Conservation (phyloP, 2,888 invertebrate genomes). For the Heliconius hortense region DNA sequence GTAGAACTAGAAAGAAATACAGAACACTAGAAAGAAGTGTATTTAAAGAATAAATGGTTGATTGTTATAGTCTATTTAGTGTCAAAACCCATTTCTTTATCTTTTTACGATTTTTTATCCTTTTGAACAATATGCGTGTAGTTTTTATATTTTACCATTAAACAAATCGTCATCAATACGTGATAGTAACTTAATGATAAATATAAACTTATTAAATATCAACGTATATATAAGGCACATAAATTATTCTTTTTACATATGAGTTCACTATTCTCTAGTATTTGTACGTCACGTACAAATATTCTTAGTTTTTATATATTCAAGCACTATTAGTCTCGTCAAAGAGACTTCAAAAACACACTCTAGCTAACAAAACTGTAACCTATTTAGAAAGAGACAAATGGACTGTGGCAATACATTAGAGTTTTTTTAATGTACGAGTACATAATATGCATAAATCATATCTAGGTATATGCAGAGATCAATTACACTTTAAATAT, state of each 20-base stretch:
- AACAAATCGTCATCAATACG: no score
- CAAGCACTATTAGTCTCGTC: slow-evolving; percentile 2
- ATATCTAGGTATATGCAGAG: not conserved
- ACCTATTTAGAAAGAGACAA: not conserved
- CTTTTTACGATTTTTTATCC: no score
- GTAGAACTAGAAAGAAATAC: no score
- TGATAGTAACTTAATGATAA: not conserved
- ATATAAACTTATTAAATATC: not conserved
- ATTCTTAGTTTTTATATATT: not conserved
- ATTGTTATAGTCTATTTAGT: no score
- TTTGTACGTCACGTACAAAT: not conserved
- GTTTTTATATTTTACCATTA: no score
- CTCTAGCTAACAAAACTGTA: not conserved
- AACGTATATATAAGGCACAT: not conserved
- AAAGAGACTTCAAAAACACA: slow-evolving; percentile 23
- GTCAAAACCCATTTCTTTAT: no score
- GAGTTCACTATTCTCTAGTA: not conserved
- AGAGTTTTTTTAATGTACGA: not conserved
- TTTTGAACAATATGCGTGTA: no score
- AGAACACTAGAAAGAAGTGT: no score
- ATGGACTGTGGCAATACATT: not conserved
- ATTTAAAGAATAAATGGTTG: no score
- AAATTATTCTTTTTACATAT: slow-evolving; percentile 3
- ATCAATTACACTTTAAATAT: no score
- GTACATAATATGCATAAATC: not conserved